phyloP scores from a whole-genome alignment of 1,140 invertebrate species.

The Ctenoplectra terminalis region DNA sequence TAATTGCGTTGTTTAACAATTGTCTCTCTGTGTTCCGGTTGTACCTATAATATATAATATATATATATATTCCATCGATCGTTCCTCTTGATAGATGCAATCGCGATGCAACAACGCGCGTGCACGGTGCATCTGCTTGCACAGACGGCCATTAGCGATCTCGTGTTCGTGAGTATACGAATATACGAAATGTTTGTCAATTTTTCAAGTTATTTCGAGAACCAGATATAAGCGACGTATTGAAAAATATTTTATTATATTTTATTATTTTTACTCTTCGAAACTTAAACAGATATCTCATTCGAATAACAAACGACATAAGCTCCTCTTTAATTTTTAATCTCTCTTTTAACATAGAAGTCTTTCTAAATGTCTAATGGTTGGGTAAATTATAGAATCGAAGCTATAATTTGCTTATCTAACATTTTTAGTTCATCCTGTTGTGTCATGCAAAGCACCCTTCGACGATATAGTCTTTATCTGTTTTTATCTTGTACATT shows the following conservation, averaged over 20 bases:
- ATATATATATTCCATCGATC: constrained; percentile 60
- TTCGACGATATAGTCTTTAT: too few species aligned
- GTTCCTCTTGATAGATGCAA: constrained; percentile 63
- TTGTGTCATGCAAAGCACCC: too few species aligned
- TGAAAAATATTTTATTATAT: too few species aligned
- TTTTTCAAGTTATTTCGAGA: not conserved
- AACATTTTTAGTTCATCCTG: not conserved
- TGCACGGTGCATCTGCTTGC: constrained; percentile 27
- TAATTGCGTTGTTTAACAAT: constrained; percentile 61
- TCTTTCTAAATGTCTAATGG: not conserved
- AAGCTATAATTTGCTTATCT: not conserved
- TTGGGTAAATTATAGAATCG: not conserved
- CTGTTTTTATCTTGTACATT: not conserved
- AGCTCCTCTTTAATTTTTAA: too few species aligned
- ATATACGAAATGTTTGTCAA: not conserved
- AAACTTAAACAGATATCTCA: not conserved
- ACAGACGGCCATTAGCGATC: not conserved
- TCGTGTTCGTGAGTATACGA: not conserved
- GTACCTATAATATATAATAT: constrained; percentile 45
- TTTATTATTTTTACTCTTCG: not conserved
- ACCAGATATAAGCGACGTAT: not conserved
- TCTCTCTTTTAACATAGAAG: not conserved
- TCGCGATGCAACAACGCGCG: constrained; percentile 33
- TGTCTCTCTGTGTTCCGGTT: constrained; percentile 66
- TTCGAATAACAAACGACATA: not conserved